A percentile compares a stretch with the other conserved stretches of the same genome.
Conservation (phyloP, 2,113 vertebrate species). For the Trichomycterus rosablanca region DNA sequence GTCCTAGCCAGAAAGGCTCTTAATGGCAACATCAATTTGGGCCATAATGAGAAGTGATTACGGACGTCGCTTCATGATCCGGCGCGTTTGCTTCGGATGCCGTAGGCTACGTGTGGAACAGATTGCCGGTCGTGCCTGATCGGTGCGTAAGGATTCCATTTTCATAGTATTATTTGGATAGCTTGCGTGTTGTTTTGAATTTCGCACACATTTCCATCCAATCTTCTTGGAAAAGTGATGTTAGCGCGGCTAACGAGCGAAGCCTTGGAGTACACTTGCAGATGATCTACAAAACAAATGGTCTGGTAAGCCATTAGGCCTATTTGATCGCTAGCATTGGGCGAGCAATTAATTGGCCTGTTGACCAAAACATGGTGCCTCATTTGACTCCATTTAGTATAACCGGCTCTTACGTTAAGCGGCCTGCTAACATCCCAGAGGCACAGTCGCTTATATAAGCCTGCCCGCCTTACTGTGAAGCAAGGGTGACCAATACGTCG, state of each 20-base stretch:
- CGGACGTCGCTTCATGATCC: not conserved
- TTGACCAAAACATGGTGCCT: constrained; percentile 19
- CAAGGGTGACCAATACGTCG: constrained; percentile 7
- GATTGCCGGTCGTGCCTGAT: constrained; percentile 8
- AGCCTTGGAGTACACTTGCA: not conserved
- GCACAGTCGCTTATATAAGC: constrained; percentile 1
- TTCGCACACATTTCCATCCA: not conserved
- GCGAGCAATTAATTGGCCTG: constrained; percentile 12
- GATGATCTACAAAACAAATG: constrained; percentile 4
- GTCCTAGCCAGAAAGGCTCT: not conserved
- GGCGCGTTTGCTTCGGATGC: not conserved
- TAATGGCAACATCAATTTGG: constrained; percentile 16
- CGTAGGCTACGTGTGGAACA: not conserved
- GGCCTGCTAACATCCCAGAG: constrained; percentile 11
- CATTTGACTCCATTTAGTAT: constrained; percentile 12
- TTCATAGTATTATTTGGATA: not conserved
- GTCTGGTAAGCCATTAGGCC: constrained; percentile 14
- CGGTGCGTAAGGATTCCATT: not conserved
- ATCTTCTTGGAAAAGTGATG: not conserved
- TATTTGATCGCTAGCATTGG: constrained; percentile 31
- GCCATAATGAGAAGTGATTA: constrained; percentile 16
- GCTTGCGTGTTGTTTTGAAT: not conserved
- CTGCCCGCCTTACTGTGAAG: not conserved
- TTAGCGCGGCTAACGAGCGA: too few species aligned
- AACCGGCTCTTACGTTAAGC: constrained; percentile 33